Evolutionary conservation across 2,888 invertebrate genomes (phyloP).

Genomic region (Fissipunctia ypsillon): DNA sequence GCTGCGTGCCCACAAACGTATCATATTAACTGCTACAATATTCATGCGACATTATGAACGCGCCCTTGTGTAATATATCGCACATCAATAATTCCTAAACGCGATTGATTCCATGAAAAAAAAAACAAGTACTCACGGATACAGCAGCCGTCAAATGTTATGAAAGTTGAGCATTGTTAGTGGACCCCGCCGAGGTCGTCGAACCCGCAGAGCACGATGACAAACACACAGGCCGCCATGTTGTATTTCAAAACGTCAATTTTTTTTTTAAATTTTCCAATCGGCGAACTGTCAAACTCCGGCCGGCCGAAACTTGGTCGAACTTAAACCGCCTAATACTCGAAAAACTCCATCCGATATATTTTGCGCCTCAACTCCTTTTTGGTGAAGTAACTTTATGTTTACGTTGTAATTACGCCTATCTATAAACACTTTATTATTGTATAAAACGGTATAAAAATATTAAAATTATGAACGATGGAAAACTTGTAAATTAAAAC

Average conservation of each 20-base stretch:
- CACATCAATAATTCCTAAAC: conserved; percentile 79
- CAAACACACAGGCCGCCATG: conserved; percentile 88
- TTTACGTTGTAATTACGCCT: conserved; percentile 85
- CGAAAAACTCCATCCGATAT: conserved; percentile 57
- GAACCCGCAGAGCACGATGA: conserved; percentile 82
- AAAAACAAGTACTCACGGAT: conserved; percentile 83
- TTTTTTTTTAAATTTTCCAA: conserved; percentile 69
- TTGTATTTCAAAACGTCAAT: conserved; percentile 80
- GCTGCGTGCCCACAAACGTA: conserved; percentile 63
- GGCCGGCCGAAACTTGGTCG: conserved; percentile 66
- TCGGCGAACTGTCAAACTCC: conserved; percentile 70
- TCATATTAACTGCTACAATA: conserved; percentile 80
- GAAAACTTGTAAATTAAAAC: conserved; percentile 91
- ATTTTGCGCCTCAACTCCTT: conserved; percentile 56
- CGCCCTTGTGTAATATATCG: conserved; percentile 79
- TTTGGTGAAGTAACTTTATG: conserved; percentile 67
- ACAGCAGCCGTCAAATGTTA: conserved; percentile 88
- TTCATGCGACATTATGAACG: conserved; percentile 83
- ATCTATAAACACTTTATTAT: conserved; percentile 89
- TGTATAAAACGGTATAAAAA: conserved; percentile 91
- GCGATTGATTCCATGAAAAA: conserved; percentile 67
- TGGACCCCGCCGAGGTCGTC: conserved; percentile 78
- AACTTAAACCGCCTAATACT: conserved; percentile 71
- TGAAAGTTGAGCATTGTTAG: conserved; percentile 88
- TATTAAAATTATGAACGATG: conserved; percentile 90